Base-by-base conservation (phyloP, 1,140 invertebrate genomes). In the Lepidurus apus region DNA sequence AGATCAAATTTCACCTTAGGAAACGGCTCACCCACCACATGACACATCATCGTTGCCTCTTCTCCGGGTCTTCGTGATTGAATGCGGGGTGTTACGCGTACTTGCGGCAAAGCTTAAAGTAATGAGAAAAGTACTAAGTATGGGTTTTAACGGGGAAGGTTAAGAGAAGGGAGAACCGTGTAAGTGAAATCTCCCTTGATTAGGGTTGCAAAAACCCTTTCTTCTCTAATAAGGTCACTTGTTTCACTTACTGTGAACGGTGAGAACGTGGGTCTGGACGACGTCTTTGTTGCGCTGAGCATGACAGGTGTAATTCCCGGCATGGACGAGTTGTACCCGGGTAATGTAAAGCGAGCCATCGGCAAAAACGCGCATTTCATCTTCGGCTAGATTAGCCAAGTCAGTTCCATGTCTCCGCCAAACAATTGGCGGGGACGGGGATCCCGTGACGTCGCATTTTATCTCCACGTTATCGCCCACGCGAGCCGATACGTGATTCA, bases 281-380 rank as follows among this genome's bases (percentile, higher is more conserved):
- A 93, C 89, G 81, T 92, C 90, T 47, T 90, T 89, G 83, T 93
- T 92, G 43, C 91, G 87, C 80, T 91, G 88, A 34, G 92, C 92
- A 82, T 93, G 90, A 83, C 93, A 94, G 1, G 91, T 91, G 84
- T 93, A 93, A 87, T 94, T 94, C 11, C 93, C 93, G 42, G 91
- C 90, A 83, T 93, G 91, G 26, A 92, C 88, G 43, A 94, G 86
- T 81, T 92, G 91, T 73, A 93, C 89, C 75, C 90, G 88, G 43
- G 90, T 92, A 76, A 94, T 86, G 84, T 93, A 94, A 10, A 94
- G 85, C 26, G 91, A 91, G 0, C 92, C 92, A 81, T 92, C 91
- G 47, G 87, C 89, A 84, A 91, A 92, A 9, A 92, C 90, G 73
- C 90, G 86, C 75, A 91, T 85, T 80, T 90, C 89, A 80, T 91